These are phyloP conservation scores for Adelphocoris suturalis DNA, from an alignment of 2,888 invertebrate species.

Conservation along the genomic window DNA sequence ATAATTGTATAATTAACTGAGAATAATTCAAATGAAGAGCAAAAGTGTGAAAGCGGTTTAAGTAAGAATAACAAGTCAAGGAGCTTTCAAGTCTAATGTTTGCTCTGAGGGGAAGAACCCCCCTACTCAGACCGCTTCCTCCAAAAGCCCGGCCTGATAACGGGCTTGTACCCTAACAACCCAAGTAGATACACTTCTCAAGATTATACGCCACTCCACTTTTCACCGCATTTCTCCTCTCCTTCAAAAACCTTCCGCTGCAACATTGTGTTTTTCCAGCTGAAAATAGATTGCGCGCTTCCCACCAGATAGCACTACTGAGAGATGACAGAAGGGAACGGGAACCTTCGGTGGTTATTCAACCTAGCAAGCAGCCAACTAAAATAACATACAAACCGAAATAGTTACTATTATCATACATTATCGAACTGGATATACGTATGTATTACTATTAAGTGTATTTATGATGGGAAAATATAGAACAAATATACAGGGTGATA, in stretches of 20 bases:
- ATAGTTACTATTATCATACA: no score
- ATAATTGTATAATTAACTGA: neutral
- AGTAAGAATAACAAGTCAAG: slow-evolving; percentile 59
- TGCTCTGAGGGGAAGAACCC: neutral
- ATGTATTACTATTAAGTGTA: no score
- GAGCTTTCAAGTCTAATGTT: slow-evolving; percentile 48
- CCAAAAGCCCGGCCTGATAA: slow-evolving; percentile 53
- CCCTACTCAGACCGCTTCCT: slow-evolving; percentile 9
- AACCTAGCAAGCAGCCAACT: neutral
- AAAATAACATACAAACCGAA: no score
- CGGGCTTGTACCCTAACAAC: slow-evolving; percentile 57
- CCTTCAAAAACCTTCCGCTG: neutral
- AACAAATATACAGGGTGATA: no score
- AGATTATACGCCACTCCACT: slow-evolving; percentile 58
- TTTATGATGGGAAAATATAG: no score
- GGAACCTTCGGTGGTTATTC: neutral
- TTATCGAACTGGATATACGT: no score
- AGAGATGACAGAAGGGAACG: slow-evolving; percentile 16
- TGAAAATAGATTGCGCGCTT: neutral
- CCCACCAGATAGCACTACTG: neutral
- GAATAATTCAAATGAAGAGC: slow-evolving; percentile 53
- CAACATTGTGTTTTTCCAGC: slow-evolving; percentile 34
- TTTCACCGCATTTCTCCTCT: slow-evolving; percentile 37
- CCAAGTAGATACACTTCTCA: slow-evolving; percentile 63
- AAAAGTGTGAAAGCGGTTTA: slow-evolving; percentile 31